Evolutionary conservation across 2,888 invertebrate genomes (phyloP).

Genomic region (Drosophila mulleri): DNA sequence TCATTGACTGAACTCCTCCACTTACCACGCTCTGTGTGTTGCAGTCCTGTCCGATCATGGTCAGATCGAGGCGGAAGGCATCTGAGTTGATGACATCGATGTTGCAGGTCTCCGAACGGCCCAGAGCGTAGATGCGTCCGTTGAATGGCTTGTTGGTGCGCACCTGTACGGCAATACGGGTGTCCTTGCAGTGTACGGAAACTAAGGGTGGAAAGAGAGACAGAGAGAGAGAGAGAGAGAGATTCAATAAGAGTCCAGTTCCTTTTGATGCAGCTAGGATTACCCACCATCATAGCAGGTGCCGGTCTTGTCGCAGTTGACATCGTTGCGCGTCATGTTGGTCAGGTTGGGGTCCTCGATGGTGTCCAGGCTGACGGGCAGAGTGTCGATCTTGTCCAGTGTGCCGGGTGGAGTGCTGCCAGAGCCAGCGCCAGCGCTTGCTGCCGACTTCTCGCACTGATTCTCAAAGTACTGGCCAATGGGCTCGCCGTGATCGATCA

Average conservation of each 20-base stretch:
- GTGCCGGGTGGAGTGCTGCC: constrained; percentile 77
- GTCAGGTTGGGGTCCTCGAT: constrained; percentile 90
- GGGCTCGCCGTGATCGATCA: constrained; percentile 95
- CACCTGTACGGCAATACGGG: constrained; percentile 96
- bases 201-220: constrained; percentile 87
- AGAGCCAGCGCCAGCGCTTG: constrained; percentile 42
- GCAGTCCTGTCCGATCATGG: constrained; percentile 97
- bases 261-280: not conserved
- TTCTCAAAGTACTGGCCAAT: constrained; percentile 96
- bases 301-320: constrained; percentile 97
- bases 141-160: constrained; percentile 97
- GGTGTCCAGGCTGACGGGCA: constrained; percentile 91
- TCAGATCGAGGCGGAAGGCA: constrained; percentile 95
- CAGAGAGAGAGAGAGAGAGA: not conserved
- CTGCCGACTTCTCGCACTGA: constrained; percentile 90
- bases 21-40: constrained; percentile 97
- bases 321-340: constrained; percentile 91
- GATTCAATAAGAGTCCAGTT: not conserved
- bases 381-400: constrained; percentile 86
- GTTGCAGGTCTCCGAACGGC: constrained; percentile 97
- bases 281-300: constrained; percentile 96
- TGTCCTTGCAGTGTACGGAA: constrained; percentile 97
- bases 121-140: constrained; percentile 96
- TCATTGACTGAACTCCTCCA: not conserved
- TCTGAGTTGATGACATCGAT: constrained; percentile 97